Evolutionary conservation across 2,113 vertebrate species (phyloP).

Genomic region (zebrafish (Danio rerio)): GRCz12tu NC_133198.1:7201501-7202000

Average conservation of each 20-base stretch:
- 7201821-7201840: slow-evolving; percentile 53
- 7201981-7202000: not conserved
- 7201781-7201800: slow-evolving; percentile 61
- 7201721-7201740: slow-evolving; percentile 79
- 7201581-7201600: slow-evolving; percentile 68
- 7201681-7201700: slow-evolving; percentile 63
- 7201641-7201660: slow-evolving; percentile 61
- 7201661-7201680: slow-evolving; percentile 7
- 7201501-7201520: not conserved
- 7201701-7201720: slow-evolving; percentile 63
- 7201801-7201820: slow-evolving; percentile 24
- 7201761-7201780: slow-evolving; percentile 73
- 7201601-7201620: slow-evolving; percentile 75
- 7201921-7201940: not conserved
- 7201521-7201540: not conserved
- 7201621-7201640: slow-evolving; percentile 71
- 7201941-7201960: not conserved
- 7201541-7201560: not conserved
- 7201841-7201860: not conserved
- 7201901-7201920: not conserved
- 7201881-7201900: not conserved
- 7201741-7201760: slow-evolving; percentile 69
- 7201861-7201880: not conserved
- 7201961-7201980: not conserved
- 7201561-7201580: slow-evolving; percentile 34